Base-by-base conservation (phyloP, 2,888 invertebrate species). In the Scelioninae gen. 1 region DNA sequence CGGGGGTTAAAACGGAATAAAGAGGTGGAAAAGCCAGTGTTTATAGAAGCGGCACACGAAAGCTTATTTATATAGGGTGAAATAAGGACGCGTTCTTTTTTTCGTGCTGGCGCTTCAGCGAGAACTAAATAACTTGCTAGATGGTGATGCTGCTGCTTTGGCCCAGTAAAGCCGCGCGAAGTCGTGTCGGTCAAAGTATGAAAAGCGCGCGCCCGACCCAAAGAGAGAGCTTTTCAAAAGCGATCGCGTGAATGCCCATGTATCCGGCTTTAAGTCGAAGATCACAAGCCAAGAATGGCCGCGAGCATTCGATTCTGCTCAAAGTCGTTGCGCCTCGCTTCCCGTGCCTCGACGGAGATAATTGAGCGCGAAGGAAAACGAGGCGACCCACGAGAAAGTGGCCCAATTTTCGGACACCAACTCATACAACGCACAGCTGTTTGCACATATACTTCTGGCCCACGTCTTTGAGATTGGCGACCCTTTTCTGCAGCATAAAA, bases 231-330 rank as follows among this genome's bases (percentile, higher is more conserved):
- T 72, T 79, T 79, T 79, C 51, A 79, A 80, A 68, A 34, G 68
- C 74, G 66, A 80, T 80, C 72, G 74, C 74, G 79, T 74, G 79
- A 72, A 80, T 80, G 65, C 45, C 72, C 72, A 49, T 53, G 79
- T 72, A 79, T 65, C 58, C 55, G 68, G 23, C 45, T 72, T 68
- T 45, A 66, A 78, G 69, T 68, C 62, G 38, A 74, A 66, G 74
- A 79, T 72, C 79, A 79, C 51, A 79, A 74, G 60, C 32, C 60
- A 62, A 74, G 74, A 74, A 74, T 62, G 62, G 72, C 79, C 79
- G 60, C 66, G 74, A 62, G 79, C 79, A 38, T 79, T 80, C 74
- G 79, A 79, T 65, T 78, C 56, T 49, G 55, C 34, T 51, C 32
- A 53, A 23, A 23, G 23, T 23, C 23, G 23, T 23, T 23, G 23